A percentile compares a stretch with the other conserved stretches of the same genome.
Conservation (phyloP, 2,113 vertebrate genomes). For the Poeciliopsis prolifica region DNA sequence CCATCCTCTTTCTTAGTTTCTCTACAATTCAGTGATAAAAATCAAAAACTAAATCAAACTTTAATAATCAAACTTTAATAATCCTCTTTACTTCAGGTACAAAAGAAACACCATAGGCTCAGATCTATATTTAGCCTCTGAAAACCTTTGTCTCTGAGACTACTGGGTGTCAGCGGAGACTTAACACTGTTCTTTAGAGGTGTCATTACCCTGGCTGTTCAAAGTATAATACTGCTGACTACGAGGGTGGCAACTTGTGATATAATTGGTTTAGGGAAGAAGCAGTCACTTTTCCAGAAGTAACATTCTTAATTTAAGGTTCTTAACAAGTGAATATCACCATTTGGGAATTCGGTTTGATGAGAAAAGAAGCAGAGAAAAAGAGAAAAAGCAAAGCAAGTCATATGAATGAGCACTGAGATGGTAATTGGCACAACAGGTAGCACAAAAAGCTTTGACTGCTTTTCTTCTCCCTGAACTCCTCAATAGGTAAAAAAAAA, state of each 20-base stretch:
- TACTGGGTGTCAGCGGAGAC: slow-evolving; percentile 26
- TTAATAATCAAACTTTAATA: slow-evolving; percentile 21
- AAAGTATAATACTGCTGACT: slow-evolving; percentile 26
- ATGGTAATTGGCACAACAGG: too few species aligned
- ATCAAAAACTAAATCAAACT: slow-evolving; percentile 34
- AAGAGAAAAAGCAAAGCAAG: slow-evolving; percentile 10
- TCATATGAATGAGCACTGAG: not conserved
- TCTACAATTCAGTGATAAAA: slow-evolving; percentile 19
- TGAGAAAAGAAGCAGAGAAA: slow-evolving; percentile 7
- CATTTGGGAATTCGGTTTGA: not conserved
- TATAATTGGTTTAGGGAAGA: slow-evolving; percentile 21
- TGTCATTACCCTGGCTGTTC: slow-evolving; percentile 43
- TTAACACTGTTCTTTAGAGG: slow-evolving; percentile 29
- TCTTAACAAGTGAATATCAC: slow-evolving; percentile 13
- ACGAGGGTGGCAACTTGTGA: slow-evolving; percentile 10
- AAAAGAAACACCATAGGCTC: slow-evolving; percentile 14
- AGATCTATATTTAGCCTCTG: slow-evolving; percentile 31
- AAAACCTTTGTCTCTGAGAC: slow-evolving; percentile 22
- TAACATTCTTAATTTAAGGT: slow-evolving; percentile 4
- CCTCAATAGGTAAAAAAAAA: not conserved
- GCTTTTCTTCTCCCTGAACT: too few species aligned
- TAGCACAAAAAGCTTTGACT: not conserved
- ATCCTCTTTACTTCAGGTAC: slow-evolving; percentile 27
- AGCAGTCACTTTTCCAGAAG: slow-evolving; percentile 18
- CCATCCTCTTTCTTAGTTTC: slow-evolving; percentile 3